Evolutionary conservation across 2,888 invertebrate genomes (phyloP), one percentile per base, ranked within the genome.

Genomic region (Emmelina monodactyla): DNA sequence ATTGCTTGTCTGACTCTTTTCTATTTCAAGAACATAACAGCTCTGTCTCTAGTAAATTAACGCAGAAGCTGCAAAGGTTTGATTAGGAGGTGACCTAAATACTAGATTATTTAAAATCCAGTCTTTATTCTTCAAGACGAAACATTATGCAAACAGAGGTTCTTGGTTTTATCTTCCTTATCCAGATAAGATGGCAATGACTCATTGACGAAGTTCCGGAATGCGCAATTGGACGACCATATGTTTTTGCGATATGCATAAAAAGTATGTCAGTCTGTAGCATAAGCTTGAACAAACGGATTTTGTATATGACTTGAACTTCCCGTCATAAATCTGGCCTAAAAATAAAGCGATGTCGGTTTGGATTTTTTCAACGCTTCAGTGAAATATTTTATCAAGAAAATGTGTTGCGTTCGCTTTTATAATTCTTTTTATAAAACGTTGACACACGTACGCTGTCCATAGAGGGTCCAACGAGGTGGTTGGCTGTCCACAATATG

Each of bases 401-500:
- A n/a, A n/a, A n/a, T n/a, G n/a, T n/a, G n/a, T n/a, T n/a, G n/a
- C n/a, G n/a, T n/a, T n/a, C 34, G 37, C 37, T 41, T 42, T 40
- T 32, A 40, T 39, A 41, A 60, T 53, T 53, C 49, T 50, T 50
- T 50, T 46, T 50, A 62, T 61, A 54, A 56, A 55, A 50, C 47
- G 49, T 50, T 51, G 55, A 55, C 55, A 50, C 61, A 62, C 62
- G 59, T 57, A 60, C 62, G 62, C 59, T 58, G 62, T 53, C 61
- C 65, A 56, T 55, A 59, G 58, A 46, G 47, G 58, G 65, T 49
- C 50, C 58, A 53, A 44, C 53, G 57, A 55, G 62, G 64, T 58
- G 52, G 61, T 56, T 64, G 63, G 67, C n/a, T n/a, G n/a, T n/a
- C n/a, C 68, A 78, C 76, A 76, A 70, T 70, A 61, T 63, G 53